A percentile compares a stretch with the other conserved stretches of the same genome.
Conservation (phyloP, 2,113 vertebrate species). For the Pseudorectes ferrugineus region DNA sequence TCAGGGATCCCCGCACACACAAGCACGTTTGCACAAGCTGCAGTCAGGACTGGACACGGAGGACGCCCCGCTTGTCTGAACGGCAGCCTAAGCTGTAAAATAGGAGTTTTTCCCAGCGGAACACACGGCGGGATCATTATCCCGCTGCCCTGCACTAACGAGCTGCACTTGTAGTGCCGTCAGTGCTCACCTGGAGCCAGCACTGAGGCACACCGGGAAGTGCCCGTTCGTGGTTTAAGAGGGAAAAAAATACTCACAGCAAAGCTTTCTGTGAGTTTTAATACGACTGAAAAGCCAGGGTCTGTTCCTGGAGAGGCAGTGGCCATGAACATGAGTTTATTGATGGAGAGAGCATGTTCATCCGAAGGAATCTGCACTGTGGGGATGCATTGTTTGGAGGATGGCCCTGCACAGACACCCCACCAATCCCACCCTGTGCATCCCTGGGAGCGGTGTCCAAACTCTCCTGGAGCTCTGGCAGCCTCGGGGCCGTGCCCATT, state of each 20-base stretch:
- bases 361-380: background rate
- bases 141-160: background rate
- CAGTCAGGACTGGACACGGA: background rate
- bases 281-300: background rate
- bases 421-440: background rate
- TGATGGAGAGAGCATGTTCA: background rate
- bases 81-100: background rate
- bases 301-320: background rate
- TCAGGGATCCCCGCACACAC: background rate
- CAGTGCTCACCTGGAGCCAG: background rate
- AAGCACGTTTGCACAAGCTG: too few relatives aligned
- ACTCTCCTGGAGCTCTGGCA: background rate
- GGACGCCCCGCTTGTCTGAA: background rate
- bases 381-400: background rate
- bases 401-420: background rate
- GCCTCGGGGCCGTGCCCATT: background rate
- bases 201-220: background rate
- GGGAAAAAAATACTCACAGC: background rate
- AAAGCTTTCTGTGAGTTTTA: background rate
- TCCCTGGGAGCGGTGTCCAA: background rate
- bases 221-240: background rate
- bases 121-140: too few relatives aligned
- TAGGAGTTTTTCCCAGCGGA: background rate
- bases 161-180: background rate
- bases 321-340: background rate